Evolutionary conservation across 2,888 invertebrate species (phyloP).

Genomic region (Elmis aenea): DNA sequence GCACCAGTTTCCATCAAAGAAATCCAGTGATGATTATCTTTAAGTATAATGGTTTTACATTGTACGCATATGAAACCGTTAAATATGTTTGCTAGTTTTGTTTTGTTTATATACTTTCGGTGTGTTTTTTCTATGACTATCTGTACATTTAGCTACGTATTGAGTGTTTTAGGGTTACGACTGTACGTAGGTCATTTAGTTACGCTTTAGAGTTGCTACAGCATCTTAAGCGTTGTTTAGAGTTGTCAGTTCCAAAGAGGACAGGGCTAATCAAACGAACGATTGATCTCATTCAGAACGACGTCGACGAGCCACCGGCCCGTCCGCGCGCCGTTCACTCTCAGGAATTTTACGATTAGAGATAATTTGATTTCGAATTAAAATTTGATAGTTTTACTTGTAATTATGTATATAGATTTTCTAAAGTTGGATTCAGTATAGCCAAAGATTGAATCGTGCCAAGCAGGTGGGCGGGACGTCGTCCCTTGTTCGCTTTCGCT

Average conservation of each 20-base stretch:
- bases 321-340: slow-evolving; percentile 31
- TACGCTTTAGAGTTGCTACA: slow-evolving; percentile 17
- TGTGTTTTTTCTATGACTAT: slow-evolving; percentile 31
- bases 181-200: slow-evolving; percentile 38
- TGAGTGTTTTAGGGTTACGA: slow-evolving; percentile 33
- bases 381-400: slow-evolving; percentile 20
- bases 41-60: slow-evolving; percentile 2
- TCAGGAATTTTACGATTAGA: slow-evolving; percentile 44
- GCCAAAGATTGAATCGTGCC: slow-evolving; percentile 43
- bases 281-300: slow-evolving; percentile 44
- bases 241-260: slow-evolving; percentile 45
- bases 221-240: slow-evolving; percentile 20
- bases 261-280: slow-evolving; percentile 45
- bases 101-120: slow-evolving; percentile 37
- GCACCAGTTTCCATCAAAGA: slow-evolving; percentile 5
- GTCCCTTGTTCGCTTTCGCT: slow-evolving; percentile 42
- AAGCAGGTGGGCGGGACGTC: slow-evolving; percentile 34
- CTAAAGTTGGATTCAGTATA: slow-evolving; percentile 44
- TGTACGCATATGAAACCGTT: slow-evolving; percentile 15
- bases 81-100: slow-evolving; percentile 22
- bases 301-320: slow-evolving; percentile 22
- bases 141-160: slow-evolving; percentile 16
- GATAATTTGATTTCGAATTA: slow-evolving; percentile 25
- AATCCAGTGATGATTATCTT: slow-evolving; percentile 15
- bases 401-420: slow-evolving; percentile 27